Conservation (phyloP, 1,140 invertebrate species). For the Aphaenogaster ashmeadi region DNA sequence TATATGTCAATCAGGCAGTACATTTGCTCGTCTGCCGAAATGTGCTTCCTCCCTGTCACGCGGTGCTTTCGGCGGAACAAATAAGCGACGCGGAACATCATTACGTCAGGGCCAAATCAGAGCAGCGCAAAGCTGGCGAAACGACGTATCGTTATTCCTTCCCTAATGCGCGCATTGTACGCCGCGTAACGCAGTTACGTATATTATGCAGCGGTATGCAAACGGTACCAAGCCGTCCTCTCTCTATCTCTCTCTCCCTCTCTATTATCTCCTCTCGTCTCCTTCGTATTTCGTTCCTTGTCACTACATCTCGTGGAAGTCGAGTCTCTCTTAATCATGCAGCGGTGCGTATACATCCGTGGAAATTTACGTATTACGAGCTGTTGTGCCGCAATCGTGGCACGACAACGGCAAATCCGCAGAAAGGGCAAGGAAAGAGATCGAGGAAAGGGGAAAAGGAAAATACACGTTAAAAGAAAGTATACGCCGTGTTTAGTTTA, state of each 20-base stretch:
- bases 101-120: constrained; percentile 28
- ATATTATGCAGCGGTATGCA: constrained; percentile 39
- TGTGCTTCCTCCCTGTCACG: not conserved
- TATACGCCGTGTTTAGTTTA: not conserved
- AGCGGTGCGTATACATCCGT: constrained; percentile 34
- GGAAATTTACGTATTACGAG: constrained; percentile 48
- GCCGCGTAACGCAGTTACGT: constrained; percentile 35
- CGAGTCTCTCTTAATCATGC: constrained; percentile 36
- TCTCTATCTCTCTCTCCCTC: constrained; percentile 30
- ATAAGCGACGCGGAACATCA: constrained; percentile 39
- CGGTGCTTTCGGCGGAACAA: constrained; percentile 1
- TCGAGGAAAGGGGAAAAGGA: not conserved
- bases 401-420: not conserved
- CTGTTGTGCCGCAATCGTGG: constrained; percentile 16
- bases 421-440: not conserved
- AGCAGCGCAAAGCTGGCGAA: constrained; percentile 41
- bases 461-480: not conserved
- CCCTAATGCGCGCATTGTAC: constrained; percentile 36
- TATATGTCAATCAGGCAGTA: not conserved
- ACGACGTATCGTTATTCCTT: constrained; percentile 37
- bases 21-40: not conserved
- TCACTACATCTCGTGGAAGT: constrained; percentile 4
- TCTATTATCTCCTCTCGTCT: constrained; percentile 18
- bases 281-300: constrained; percentile 20
- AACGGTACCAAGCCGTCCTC: constrained; percentile 14